Evolutionary conservation across 2,113 vertebrate species (phyloP), one percentile per base, ranked within the genome.

Genomic region (Terrapene triunguis): DNA sequence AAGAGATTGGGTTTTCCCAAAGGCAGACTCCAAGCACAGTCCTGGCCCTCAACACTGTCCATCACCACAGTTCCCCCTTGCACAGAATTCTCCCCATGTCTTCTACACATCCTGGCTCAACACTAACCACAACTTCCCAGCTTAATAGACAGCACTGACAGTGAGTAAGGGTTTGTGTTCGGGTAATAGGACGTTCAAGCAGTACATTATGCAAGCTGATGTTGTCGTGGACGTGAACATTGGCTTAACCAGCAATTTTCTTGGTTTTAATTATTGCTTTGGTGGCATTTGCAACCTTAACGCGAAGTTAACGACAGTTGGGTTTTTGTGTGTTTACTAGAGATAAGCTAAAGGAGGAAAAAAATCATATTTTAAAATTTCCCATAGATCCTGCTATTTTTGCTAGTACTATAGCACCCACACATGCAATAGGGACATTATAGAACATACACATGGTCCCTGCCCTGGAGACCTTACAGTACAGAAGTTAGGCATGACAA

Each of bases 401-500:
- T 87, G 12, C 32, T 94, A 88, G 84, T 42, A 95, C 90, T 22
- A 22, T 0, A 0, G 91, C 91, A 91, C 94, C 95, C 95, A 94
- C 95, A 85, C 80, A 44, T 10, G 42, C n/a, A 44, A 44, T 13
- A 95, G 96, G 93, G 86, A 94, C 94, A 65, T 53, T 81, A 53
- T 79, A 91, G 91, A 85, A 57, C 92, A 97, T 95, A 97, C 89
- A 94, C 3, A 87, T 83, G 62, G 90, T 76, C 85, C 85, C 86
- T 83, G 94, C 96, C 92, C 95, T 47, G 79, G 84, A 97, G 94
- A 96, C 85, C 93, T 88, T 16, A 62, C 19, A 80, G 82, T 78
- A 29, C 78, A 93, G 95, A 2, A 90, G 93, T 78, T 55, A 86
- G 93, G 82, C 87, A 94, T 93, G 97, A 97, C 95, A 94, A 83